phyloP scores from a whole-genome alignment of 2,888 invertebrate species.

The Eupithecia subumbrata region DNA sequence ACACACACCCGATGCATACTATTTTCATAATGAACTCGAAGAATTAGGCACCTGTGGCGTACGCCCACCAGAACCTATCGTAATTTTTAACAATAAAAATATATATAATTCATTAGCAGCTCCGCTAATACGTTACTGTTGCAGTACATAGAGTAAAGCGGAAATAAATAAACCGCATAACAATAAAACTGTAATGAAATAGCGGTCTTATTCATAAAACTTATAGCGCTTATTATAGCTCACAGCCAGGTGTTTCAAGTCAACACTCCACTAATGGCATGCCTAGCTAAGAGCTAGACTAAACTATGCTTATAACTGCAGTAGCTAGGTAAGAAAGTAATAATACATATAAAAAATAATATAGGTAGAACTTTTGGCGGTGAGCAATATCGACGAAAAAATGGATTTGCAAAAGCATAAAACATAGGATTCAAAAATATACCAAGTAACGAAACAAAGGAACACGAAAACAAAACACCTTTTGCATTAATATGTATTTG shows the following conservation, averaged over 20 bases:
- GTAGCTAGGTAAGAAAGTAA: not conserved
- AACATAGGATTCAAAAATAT: not conserved
- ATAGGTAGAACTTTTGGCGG: not conserved
- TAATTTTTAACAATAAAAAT: not conserved
- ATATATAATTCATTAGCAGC: not conserved
- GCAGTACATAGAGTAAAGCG: not conserved
- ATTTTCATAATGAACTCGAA: constrained; percentile 67
- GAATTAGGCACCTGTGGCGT: constrained; percentile 45
- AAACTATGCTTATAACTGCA: not conserved
- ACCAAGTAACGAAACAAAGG: not conserved
- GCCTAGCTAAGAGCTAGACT: not conserved
- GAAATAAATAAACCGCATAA: not conserved
- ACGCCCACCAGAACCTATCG: not conserved
- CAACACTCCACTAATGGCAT: not conserved
- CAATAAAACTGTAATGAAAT: constrained; percentile 1
- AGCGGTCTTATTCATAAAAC: constrained; percentile 9
- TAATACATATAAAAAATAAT: not conserved
- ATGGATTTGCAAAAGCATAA: not conserved
- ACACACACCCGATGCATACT: constrained; percentile 68
- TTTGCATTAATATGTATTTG: not conserved
- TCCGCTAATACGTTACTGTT: not conserved
- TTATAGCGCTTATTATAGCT: not conserved
- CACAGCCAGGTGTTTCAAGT: not conserved
- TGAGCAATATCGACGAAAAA: not conserved
- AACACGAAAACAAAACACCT: not conserved